These are phyloP conservation scores for Clupea harengus DNA, from an alignment of 2,113 vertebrate genomes.

Conservation along the genomic window DNA sequence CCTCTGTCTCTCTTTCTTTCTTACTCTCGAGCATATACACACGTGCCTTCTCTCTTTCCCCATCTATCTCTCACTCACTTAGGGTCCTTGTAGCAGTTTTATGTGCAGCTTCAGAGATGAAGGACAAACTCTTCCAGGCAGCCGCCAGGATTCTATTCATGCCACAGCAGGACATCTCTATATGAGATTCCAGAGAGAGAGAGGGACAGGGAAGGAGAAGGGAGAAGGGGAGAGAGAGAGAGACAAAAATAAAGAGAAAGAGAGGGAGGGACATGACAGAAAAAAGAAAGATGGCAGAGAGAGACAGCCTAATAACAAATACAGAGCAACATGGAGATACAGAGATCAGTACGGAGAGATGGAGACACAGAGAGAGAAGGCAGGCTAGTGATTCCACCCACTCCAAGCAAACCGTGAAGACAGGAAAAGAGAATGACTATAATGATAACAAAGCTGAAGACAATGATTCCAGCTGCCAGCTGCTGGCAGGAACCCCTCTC, in stretches of 20 bases:
- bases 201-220: background rate
- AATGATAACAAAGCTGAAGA: too few relatives aligned
- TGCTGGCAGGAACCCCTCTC: too few relatives aligned
- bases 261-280: background rate
- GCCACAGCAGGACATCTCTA: background rate
- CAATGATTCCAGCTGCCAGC: too few relatives aligned
- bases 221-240: background rate
- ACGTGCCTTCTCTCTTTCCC: background rate
- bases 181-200: too few relatives aligned
- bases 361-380: background rate
- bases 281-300: background rate
- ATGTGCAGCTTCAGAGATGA: background rate
- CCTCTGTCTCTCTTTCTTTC: background rate
- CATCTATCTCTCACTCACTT: too few relatives aligned
- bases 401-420: too few relatives aligned
- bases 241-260: background rate
- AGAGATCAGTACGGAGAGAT: background rate
- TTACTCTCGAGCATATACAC: too few relatives aligned
- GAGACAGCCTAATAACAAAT: too few relatives aligned
- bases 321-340: background rate
- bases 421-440: too few relatives aligned
- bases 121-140: background rate
- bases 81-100: background rate
- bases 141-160: background rate
- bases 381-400: too few relatives aligned